phyloP scores from a whole-genome alignment of 2,888 invertebrate genomes.

The Pasiphila rectangulata region DNA sequence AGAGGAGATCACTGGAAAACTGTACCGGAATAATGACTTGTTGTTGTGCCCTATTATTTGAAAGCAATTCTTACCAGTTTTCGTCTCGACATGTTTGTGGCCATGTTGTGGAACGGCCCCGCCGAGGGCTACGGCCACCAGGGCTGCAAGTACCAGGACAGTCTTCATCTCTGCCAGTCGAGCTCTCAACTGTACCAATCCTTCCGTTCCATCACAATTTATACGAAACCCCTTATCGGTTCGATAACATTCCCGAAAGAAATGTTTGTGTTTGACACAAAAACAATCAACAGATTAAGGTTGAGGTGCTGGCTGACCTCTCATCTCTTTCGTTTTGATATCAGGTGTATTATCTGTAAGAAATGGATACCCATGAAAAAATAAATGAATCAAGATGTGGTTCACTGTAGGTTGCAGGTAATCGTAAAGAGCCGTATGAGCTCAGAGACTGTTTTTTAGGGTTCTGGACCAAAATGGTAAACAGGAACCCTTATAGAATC shows the following conservation, averaged over 20 bases:
- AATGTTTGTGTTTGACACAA: slow-evolving; percentile 8
- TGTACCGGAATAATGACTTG: too few relatives aligned
- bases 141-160: slow-evolving; percentile 64
- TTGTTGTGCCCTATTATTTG: too few relatives aligned
- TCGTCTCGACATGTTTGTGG: slow-evolving; percentile 39
- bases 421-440: too few relatives aligned
- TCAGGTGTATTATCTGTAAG: not conserved
- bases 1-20: too few relatives aligned
- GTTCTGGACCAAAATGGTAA: too few relatives aligned
- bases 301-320: slow-evolving; percentile 9
- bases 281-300: too few relatives aligned
- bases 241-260: not conserved
- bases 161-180: slow-evolving; percentile 67
- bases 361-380: not conserved
- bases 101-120: slow-evolving; percentile 40
- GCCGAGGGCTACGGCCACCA: slow-evolving; percentile 62
- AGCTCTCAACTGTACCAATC: slow-evolving; percentile 56
- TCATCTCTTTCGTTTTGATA: not conserved
- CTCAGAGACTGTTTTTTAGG: too few relatives aligned
- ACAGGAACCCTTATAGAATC: too few relatives aligned
- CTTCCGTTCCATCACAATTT: slow-evolving; percentile 27
- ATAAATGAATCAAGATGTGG: not conserved
- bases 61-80: slow-evolving; percentile 38
- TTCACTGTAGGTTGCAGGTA: not conserved
- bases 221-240: slow-evolving; percentile 32